Percentiles rank a stretch among this genome's conserved stretches.
phyloP scores from a whole-genome alignment of 2,113 vertebrate genomes.

The Empidonax traillii region DNA sequence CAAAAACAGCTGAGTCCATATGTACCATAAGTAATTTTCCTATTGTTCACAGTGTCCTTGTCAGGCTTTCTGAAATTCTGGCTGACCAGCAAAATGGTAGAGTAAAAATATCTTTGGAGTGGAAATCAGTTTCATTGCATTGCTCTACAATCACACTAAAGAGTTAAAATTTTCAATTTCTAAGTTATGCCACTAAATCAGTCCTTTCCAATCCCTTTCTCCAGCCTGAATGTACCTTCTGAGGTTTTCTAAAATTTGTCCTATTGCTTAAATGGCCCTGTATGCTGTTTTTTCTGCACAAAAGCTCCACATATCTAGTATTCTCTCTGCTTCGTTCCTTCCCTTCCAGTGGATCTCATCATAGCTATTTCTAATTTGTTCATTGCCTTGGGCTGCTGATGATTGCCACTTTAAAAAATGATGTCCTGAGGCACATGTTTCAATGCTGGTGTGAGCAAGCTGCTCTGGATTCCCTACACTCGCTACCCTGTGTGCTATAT shows the following conservation, averaged over 20 bases:
- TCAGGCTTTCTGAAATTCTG: neutral
- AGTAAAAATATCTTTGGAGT: neutral
- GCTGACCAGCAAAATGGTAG: neutral
- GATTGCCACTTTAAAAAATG: neutral
- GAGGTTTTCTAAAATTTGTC: neutral
- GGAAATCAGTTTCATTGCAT: neutral
- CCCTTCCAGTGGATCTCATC: neutral
- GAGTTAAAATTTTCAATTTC: neutral
- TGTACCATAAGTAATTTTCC: neutral
- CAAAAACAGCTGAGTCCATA: neutral
- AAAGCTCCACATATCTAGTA: neutral
- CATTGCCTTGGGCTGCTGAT: neutral
- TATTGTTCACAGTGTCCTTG: neutral
- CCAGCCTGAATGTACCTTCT: neutral
- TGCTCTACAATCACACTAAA: neutral
- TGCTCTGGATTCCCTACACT: neutral
- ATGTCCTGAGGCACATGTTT: neutral
- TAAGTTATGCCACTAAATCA: neutral
- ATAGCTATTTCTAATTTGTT: neutral
- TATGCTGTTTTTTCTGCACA: neutral
- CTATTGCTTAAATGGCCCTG: neutral
- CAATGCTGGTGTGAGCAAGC: neutral
- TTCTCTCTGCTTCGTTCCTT: neutral
- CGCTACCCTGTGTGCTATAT: rapidly evolving
- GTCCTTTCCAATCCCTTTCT: neutral